Conservation (phyloP, 2,888 invertebrate genomes). For the Limenitis camilla region DNA sequence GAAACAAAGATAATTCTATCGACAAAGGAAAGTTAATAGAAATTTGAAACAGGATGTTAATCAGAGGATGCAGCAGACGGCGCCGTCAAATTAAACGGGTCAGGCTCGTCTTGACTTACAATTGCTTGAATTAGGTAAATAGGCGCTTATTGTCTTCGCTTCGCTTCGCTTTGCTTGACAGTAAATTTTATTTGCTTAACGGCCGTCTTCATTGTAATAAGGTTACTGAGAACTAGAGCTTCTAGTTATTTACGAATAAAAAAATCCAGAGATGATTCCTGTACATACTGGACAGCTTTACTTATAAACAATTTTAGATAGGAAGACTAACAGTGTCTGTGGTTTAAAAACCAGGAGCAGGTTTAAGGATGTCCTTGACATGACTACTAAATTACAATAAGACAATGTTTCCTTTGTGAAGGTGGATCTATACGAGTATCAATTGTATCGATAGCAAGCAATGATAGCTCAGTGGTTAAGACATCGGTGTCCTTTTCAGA, state of each 20-base stretch:
- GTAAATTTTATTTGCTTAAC: slow-evolving; percentile 19
- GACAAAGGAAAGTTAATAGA: slow-evolving; percentile 58
- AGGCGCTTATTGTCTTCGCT: slow-evolving; percentile 34
- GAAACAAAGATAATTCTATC: slow-evolving; percentile 28
- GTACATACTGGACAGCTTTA: too few relatives aligned
- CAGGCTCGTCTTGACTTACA: slow-evolving; percentile 42
- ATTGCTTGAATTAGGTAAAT: slow-evolving; percentile 62
- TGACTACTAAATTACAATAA: too few relatives aligned
- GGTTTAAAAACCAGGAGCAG: not conserved
- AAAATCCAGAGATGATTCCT: too few relatives aligned
- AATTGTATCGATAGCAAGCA: too few relatives aligned
- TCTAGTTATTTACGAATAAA: too few relatives aligned
- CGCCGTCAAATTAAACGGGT: slow-evolving; percentile 58
- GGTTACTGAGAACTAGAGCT: too few relatives aligned
- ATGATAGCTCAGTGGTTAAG: too few relatives aligned
- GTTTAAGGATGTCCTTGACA: too few relatives aligned
- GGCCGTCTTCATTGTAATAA: not conserved
- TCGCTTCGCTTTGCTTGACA: slow-evolving; percentile 19
- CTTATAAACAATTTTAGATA: not conserved
- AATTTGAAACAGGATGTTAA: slow-evolving; percentile 67
- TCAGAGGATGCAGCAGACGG: slow-evolving; percentile 55
- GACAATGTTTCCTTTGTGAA: too few relatives aligned
- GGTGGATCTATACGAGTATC: too few relatives aligned
- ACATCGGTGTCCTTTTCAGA: too few relatives aligned
- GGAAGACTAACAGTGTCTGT: not conserved